Base-by-base conservation (phyloP, 1,140 invertebrate genomes). In the Drosophila nannoptera region DNA sequence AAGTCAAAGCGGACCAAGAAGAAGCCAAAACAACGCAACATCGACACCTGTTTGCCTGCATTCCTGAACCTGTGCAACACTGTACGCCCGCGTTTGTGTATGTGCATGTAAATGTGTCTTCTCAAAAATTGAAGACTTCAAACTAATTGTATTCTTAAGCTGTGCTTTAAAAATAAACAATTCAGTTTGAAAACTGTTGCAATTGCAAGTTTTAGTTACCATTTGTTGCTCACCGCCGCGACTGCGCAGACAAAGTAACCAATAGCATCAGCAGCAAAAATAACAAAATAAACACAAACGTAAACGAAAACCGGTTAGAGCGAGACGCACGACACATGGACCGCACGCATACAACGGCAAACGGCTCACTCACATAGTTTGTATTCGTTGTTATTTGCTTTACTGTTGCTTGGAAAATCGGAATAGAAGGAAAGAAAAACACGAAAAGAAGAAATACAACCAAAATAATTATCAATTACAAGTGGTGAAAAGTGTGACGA, bases 1-100 rank as follows among this genome's bases (percentile, higher is more conserved):
- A 54, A 61, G 35, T 46, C 61, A 50, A 71, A 80, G 36, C 49
- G 54, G 42, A 32, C 50, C 59, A 66, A 60, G 61, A 60, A 62
- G 40, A 60, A 62, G 54, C 43, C 53, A 61, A 67, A 73, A 63
- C 49, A 68, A 67, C 55, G 60, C 56, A 48, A 56, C 75, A 43
- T 55, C 65, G 52, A 58, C 78, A 83, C 78, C 78, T 83, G 78
- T 83, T 78, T 56, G 32, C 64, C 58, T 69, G 62, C 72, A 83
- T 83, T 78, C 61, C 71, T 64, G 50, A 38, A 42, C 46, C 46
- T 62, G 55, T 68, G 45, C 61, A 56, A 33, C 50, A 58, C 38
- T 49, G 40, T 35, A 11, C 50, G 46, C 40, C 35, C 36, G 49
- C 65, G 61, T 40, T 42, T 66, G 46, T 55, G 38, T 61, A 35